Conservation (phyloP, 1,140 invertebrate species). For the Campoletis sonorensis region DNA sequence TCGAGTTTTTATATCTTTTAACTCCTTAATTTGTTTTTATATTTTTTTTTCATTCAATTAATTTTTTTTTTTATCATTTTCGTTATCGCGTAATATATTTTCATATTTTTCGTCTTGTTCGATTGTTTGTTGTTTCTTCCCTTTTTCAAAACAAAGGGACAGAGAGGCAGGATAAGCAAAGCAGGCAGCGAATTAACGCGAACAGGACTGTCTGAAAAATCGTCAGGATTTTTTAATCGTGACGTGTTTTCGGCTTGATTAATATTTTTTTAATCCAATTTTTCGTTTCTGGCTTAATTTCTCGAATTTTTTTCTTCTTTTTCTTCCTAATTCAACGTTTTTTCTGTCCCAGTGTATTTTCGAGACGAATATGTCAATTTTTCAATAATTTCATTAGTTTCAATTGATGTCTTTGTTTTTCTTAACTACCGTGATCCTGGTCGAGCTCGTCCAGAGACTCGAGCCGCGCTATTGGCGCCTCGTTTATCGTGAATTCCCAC, state of each 20-base stretch:
- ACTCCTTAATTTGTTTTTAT: too few species aligned
- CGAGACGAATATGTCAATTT: background rate
- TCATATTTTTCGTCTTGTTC: constrained; percentile 30
- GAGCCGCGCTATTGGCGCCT: constrained; percentile 81
- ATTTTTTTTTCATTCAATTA: too few species aligned
- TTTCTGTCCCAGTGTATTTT: background rate
- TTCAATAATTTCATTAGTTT: constrained; percentile 3
- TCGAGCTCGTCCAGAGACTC: constrained; percentile 83
- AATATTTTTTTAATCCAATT: background rate
- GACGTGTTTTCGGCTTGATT: constrained; percentile 3
- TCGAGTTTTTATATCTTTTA: constrained; percentile 30
- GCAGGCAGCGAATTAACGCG: constrained; percentile 34
- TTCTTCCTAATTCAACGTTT: constrained; percentile 9
- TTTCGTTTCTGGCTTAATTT: background rate
- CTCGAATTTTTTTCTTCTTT: constrained; percentile 6
- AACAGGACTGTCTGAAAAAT: constrained; percentile 8
- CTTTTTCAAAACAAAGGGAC: constrained; percentile 16
- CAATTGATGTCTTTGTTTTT: background rate
- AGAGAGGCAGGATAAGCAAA: constrained; percentile 41
- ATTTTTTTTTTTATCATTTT: background rate
- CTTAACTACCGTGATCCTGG: constrained; percentile 73
- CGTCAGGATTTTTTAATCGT: background rate
- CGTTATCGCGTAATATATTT: constrained; percentile 2
- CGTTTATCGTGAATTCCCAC: constrained; percentile 77
- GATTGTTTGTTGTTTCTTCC: constrained; percentile 42